Percentiles rank a stretch among this genome's conserved stretches.
Evolutionary conservation across 2,797 vertebrate species (phyloP).

Genomic region (Cottoperca gobio): DNA sequence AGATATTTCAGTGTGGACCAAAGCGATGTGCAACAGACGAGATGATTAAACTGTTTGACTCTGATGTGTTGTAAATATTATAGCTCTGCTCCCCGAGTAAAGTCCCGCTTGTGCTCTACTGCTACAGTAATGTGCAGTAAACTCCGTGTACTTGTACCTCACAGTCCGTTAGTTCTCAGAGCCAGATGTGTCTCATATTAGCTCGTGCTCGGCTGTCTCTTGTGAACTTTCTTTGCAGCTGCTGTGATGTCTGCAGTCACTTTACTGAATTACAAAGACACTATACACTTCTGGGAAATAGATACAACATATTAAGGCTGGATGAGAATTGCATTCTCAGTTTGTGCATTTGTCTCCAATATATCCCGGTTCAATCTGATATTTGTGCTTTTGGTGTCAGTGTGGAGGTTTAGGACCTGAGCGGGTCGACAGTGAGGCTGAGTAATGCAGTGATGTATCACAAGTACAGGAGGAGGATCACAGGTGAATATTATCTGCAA

Average conservation of each 20-base stretch:
- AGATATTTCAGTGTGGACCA: neutral
- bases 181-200: constrained; percentile 62
- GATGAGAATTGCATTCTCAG: constrained; percentile 9
- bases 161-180: constrained; percentile 35
- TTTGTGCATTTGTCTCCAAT: neutral
- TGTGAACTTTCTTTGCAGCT: constrained; percentile 62
- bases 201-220: constrained; percentile 49
- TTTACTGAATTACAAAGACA: constrained; percentile 59
- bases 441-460: too few species aligned
- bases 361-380: neutral
- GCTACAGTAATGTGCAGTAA: constrained; percentile 13
- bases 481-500: neutral
- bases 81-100: neutral
- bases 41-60: neutral
- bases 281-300: constrained; percentile 24
- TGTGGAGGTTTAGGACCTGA: too few species aligned
- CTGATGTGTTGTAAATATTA: neutral
- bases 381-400: too few species aligned
- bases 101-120: neutral
- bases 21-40: neutral
- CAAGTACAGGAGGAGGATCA: neutral
- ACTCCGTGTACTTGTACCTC: constrained; percentile 16
- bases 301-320: neutral
- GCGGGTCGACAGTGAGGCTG: too few species aligned
- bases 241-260: constrained; percentile 47